phyloP scores from a whole-genome alignment of 2,888 invertebrate genomes.

The Heliconius sara region DNA sequence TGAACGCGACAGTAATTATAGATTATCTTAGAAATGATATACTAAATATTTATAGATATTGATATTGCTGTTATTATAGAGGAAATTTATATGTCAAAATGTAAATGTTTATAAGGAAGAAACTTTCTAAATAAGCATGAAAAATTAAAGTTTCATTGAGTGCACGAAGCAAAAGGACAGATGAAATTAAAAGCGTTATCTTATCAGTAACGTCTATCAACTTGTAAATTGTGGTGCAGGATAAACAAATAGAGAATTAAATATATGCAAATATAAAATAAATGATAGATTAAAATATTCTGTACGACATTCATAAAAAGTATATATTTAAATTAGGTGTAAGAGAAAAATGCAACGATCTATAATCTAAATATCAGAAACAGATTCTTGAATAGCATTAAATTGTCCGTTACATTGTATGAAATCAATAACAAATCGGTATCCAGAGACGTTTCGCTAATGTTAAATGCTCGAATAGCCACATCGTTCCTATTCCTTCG shows the following conservation, averaged over 20 bases:
- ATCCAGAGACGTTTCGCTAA: constrained; percentile 18
- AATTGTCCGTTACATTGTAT: neutral
- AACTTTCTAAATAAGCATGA: neutral
- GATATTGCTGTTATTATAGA: neutral
- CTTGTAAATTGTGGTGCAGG: too few species aligned
- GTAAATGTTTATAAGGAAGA: neutral
- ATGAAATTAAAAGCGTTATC: too few species aligned
- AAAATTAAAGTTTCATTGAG: neutral
- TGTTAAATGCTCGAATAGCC: constrained; percentile 7
- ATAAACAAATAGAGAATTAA: too few species aligned
- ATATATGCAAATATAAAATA: too few species aligned
- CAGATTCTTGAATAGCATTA: neutral
- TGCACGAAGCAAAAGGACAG: too few species aligned
- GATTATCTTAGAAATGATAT: constrained; percentile 22
- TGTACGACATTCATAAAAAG: neutral
- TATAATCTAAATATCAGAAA: neutral
- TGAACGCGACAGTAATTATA: constrained; percentile 61
- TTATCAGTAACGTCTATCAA: too few species aligned
- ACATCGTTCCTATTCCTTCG: constrained; percentile 32
- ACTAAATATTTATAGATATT: constrained; percentile 14
- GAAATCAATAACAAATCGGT: neutral
- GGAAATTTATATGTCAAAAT: neutral
- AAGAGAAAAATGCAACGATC: too few species aligned
- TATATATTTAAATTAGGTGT: neutral
- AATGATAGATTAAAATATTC: too few species aligned